phyloP scores from a whole-genome alignment of 2,888 invertebrate genomes.

The Helicoverpa assulta region DNA sequence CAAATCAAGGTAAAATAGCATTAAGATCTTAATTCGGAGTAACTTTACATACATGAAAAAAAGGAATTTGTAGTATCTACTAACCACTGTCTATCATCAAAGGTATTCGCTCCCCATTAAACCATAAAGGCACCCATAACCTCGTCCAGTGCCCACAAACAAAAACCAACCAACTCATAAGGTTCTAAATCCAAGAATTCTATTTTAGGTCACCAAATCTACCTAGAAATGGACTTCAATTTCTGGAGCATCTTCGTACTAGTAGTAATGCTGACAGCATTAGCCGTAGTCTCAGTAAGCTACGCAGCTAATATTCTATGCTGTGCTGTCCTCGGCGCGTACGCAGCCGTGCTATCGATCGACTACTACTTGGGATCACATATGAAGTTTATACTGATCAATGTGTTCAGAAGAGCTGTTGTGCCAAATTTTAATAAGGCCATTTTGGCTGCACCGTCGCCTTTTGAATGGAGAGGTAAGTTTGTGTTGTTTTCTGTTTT shows the following conservation, averaged over 20 bases:
- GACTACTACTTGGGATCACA: conserved; percentile 92
- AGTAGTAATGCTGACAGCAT: conserved; percentile 85
- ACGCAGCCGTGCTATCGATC: conserved; percentile 90
- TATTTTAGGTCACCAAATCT: conserved; percentile 78
- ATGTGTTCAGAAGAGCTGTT: conserved; percentile 91
- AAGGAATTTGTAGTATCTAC: too few relatives aligned
- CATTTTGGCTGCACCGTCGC: conserved; percentile 91
- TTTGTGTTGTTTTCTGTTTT: conserved; percentile 10
- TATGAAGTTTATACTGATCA: conserved; percentile 92
- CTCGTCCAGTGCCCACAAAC: too few relatives aligned
- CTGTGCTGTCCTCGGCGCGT: conserved; percentile 92
- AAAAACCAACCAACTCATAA: too few relatives aligned
- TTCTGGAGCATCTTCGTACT: conserved; percentile 92
- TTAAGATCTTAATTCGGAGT: too few relatives aligned
- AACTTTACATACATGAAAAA: too few relatives aligned
- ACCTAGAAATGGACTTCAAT: conserved; percentile 88
- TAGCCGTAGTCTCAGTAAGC: conserved; percentile 86
- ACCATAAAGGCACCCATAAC: too few relatives aligned
- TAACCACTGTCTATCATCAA: too few relatives aligned
- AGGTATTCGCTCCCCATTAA: too few relatives aligned
- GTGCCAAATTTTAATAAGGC: conserved; percentile 90
- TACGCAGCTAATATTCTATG: conserved; percentile 91
- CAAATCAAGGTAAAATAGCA: too few relatives aligned
- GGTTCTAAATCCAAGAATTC: not conserved
- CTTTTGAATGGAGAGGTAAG: conserved; percentile 91